Percentiles rank a stretch among this genome's conserved stretches.
Conservation (phyloP, 2,888 invertebrate species). For the Dynastes grantii region DNA sequence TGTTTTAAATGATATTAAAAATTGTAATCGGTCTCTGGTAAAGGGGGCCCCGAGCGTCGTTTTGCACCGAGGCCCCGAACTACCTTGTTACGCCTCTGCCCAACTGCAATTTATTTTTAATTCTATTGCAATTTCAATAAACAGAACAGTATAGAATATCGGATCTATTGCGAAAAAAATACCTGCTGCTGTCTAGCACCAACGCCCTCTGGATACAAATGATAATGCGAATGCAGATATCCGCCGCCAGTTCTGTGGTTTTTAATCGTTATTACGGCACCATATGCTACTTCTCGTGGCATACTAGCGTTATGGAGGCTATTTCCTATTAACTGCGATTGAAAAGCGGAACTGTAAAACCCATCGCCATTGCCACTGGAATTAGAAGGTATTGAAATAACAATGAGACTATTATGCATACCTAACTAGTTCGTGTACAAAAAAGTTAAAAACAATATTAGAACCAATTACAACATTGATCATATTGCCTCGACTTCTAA, state of each 20-base stretch:
- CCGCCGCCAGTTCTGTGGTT: slow-evolving; percentile 96
- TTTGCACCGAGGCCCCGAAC: too few species aligned
- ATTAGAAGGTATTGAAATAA: slow-evolving; percentile 50
- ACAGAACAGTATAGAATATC: not conserved
- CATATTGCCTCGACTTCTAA: too few species aligned
- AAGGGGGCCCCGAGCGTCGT: too few species aligned
- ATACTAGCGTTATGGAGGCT: slow-evolving; percentile 94
- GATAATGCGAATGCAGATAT: slow-evolving; percentile 96
- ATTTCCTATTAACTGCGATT: slow-evolving; percentile 93
- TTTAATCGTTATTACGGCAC: slow-evolving; percentile 90
- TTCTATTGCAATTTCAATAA: too few species aligned
- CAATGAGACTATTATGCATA: too few species aligned
- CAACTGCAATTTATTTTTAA: too few species aligned
- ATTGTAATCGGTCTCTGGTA: too few species aligned
- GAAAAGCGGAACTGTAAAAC: slow-evolving; percentile 97
- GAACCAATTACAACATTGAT: too few species aligned
- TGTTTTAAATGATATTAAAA: too few species aligned
- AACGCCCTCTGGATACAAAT: slow-evolving; percentile 92
- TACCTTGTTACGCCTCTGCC: too few species aligned
- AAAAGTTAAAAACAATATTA: too few species aligned
- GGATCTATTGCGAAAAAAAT: slow-evolving; percentile 48
- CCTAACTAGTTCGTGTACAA: too few species aligned
- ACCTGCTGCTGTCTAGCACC: slow-evolving; percentile 96
- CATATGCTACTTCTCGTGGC: slow-evolving; percentile 91
- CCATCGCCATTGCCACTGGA: slow-evolving; percentile 95